phyloP scores from a whole-genome alignment of 2,797 vertebrate genomes.

The Catamblyrhynchus diadema region DNA sequence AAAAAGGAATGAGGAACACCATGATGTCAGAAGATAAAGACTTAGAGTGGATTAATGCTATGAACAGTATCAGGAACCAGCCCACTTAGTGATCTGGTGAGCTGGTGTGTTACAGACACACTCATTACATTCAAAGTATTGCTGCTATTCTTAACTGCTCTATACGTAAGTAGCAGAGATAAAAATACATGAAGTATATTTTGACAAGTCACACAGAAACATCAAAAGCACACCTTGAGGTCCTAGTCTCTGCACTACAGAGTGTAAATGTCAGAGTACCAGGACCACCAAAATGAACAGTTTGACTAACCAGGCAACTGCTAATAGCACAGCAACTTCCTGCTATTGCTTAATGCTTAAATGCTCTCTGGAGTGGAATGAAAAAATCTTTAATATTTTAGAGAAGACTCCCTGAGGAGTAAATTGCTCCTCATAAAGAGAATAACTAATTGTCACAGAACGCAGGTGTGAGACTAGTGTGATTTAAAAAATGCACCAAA shows the following conservation, averaged over 20 bases:
- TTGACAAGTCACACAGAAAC: neutral
- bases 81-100: neutral
- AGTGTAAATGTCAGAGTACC: neutral
- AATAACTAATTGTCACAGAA: neutral
- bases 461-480: neutral
- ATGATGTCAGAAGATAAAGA: neutral
- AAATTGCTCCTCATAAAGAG: neutral
- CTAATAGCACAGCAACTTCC: neutral
- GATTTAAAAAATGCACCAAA: neutral
- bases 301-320: neutral
- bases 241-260: neutral
- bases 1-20: neutral
- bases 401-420: neutral
- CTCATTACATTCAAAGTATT: neutral
- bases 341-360: neutral
- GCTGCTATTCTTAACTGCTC: neutral
- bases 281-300: neutral
- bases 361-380: neutral
- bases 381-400: neutral
- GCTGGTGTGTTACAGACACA: neutral
- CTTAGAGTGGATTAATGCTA: rapidly evolving
- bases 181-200: neutral
- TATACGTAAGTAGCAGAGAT: neutral
- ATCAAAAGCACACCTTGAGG: neutral
- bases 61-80: neutral